phyloP scores from a whole-genome alignment of 2,888 invertebrate genomes.

The Hemistola chrysoprasaria region DNA sequence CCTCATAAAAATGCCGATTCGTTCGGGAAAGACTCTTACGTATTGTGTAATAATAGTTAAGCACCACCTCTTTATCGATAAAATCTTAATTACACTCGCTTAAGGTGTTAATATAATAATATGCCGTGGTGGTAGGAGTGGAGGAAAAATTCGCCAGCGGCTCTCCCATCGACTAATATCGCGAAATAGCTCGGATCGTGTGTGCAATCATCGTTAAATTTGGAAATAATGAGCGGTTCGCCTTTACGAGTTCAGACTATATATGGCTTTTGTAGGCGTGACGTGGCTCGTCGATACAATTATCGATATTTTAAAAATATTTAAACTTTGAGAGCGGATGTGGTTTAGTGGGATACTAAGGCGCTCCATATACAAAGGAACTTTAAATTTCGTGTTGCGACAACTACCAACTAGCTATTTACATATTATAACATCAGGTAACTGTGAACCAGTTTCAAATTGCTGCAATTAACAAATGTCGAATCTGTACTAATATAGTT shows the following conservation, averaged over 20 bases:
- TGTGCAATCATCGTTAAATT: constrained; percentile 66
- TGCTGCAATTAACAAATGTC: too few species aligned
- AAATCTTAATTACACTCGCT: constrained; percentile 17
- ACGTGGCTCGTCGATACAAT: constrained; percentile 19
- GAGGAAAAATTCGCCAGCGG: too few species aligned
- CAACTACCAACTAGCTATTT: too few species aligned
- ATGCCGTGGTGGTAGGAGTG: constrained; percentile 1
- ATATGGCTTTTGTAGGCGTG: constrained; percentile 34
- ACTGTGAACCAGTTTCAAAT: too few species aligned
- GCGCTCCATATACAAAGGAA: too few species aligned
- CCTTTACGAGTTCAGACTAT: constrained; percentile 52
- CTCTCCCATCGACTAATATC: constrained; percentile 32
- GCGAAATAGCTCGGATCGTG: constrained; percentile 39
- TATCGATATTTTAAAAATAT: constrained; percentile 1
- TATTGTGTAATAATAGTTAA: constrained; percentile 1
- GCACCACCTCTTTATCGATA: constrained; percentile 11
- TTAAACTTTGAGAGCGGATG: too few species aligned
- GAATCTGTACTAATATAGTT: too few species aligned
- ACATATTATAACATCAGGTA: too few species aligned
- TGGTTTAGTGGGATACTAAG: too few species aligned
- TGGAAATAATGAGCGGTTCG: constrained; percentile 59
- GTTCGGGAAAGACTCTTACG: not conserved
- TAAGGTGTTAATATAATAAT: constrained; percentile 13
- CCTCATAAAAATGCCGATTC: too few species aligned
- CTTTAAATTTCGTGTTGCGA: too few species aligned